Conservation (phyloP, 2,888 invertebrate genomes). For the Amphiduros pacificus region DNA sequence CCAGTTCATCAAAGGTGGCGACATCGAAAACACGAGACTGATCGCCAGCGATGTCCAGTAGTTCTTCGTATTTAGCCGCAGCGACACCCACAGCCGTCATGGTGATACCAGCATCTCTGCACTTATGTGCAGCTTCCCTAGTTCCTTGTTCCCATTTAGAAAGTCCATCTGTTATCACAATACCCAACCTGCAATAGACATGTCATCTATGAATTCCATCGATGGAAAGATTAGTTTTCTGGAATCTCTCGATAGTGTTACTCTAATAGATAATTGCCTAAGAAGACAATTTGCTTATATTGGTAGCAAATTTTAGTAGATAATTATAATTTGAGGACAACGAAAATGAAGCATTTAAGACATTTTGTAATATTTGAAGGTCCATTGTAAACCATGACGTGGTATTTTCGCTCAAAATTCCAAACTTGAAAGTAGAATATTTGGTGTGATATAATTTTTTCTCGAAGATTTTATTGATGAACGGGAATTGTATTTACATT, state of each 20-base stretch:
- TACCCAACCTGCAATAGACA: background rate
- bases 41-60: conserved; percentile 8
- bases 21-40: conserved; percentile 11
- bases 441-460: background rate
- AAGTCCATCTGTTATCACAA: conserved; percentile 9
- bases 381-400: no score
- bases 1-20: conserved; percentile 5
- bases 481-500: background rate
- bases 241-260: no score
- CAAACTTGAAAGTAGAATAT: background rate
- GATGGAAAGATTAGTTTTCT: no score
- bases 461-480: background rate
- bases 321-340: no score
- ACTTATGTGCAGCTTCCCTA: background rate
- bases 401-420: no score
- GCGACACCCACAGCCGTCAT: conserved; percentile 7
- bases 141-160: background rate
- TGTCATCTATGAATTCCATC: no score
- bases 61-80: background rate
- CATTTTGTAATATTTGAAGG: no score
- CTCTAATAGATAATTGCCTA: no score
- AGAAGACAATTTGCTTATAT: no score
- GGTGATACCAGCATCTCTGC: conserved; percentile 1
- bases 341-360: no score
- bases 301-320: no score